Evolutionary conservation across 2,113 vertebrate genomes (phyloP), one percentile per base, ranked within the genome.

Genomic region (Rafetus swinhoei): DNA sequence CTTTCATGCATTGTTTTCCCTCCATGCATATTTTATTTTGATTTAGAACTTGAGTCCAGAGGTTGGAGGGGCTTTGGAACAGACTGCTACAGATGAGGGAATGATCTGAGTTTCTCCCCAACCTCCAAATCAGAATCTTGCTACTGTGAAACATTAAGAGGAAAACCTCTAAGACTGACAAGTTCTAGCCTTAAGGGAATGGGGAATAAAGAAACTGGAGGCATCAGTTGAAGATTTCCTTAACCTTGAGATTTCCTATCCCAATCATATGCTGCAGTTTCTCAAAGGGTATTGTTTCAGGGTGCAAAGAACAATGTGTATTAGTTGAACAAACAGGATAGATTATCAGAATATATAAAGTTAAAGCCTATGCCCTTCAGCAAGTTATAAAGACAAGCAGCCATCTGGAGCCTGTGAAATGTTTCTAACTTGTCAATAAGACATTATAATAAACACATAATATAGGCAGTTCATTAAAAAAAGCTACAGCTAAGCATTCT

Each of bases 261-360:
- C 53, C 55, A 89, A 54, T 86, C 91, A 96, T 89, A 95, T 93
- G 94, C 79, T 94, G 81, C 87, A 74, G 39, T 91, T 91, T 89
- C 85, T 90, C 93, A 93, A 82, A 86, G 85, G 25, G 10, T 57
- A 4, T 79, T 79, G 81, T 24, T 89, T 88, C 59, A 90, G 87
- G 53, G 90, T 3, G 56, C 83, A n/a, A 57, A 93, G 93, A 96
- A 94, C 56, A 81, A 94, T 82, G 87, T 93, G 90, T 96, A 96
- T 97, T 96, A 96, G 95, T 86, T 93, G 93, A 97, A 95, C 94
- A 95, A 97, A 92, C 96, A 95, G 60, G 97, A 96, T 93, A 95
- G 88, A 96, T 97, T 96, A 97, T 95, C 86, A 94, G 97, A 97
- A 96, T 95, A 95, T 96, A 95, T 93, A 96, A 96, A 97, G 95